These are phyloP conservation scores for Lasioglossum oenotherae DNA, from an alignment of 2,888 invertebrate genomes.

Conservation along the genomic window DNA sequence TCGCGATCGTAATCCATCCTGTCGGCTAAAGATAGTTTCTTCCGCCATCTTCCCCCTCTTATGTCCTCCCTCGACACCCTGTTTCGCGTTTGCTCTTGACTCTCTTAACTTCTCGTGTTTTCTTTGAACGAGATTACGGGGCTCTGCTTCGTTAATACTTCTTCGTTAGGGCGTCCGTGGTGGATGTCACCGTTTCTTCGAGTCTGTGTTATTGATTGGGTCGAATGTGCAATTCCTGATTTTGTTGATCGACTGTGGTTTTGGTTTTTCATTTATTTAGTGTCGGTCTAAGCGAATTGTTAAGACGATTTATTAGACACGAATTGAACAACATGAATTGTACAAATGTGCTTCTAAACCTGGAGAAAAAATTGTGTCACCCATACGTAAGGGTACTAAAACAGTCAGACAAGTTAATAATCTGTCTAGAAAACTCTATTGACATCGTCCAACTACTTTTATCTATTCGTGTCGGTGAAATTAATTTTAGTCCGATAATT, in stretches of 20 bases:
- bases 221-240: background rate
- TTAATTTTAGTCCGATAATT: background rate
- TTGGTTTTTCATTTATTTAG: background rate
- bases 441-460: no score
- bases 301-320: background rate
- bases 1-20: constrained; percentile 12
- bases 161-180: background rate
- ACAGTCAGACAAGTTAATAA: no score
- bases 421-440: no score
- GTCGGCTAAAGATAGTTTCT: background rate
- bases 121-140: constrained; percentile 6
- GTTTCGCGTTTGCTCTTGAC: background rate
- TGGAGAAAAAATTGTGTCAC: background rate
- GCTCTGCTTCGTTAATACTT: background rate
- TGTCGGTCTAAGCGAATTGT: no score
- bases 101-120: constrained; percentile 7
- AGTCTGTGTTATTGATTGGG: background rate
- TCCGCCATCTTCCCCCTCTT: background rate
- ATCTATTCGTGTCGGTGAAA: no score
- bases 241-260: background rate
- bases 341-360: background rate
- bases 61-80: background rate
- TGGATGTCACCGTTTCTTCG: background rate
- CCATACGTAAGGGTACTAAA: no score
- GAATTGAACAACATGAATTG: no score